Conservation (phyloP, 1,140 invertebrate genomes). For the Drosophila lacertosa region DNA sequence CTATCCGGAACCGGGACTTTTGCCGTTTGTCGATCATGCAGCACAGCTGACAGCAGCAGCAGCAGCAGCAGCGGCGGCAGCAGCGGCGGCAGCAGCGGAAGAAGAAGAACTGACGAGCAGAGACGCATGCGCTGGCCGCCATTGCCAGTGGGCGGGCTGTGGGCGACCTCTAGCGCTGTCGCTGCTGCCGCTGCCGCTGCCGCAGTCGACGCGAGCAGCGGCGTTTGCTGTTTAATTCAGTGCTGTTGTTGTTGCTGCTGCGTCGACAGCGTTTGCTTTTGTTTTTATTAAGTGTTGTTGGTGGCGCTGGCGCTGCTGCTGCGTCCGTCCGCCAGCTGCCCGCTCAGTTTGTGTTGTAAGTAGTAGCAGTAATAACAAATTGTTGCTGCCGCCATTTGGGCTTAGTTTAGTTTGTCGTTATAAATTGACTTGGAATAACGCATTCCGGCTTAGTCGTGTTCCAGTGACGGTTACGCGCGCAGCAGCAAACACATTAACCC, state of each 20-base stretch:
- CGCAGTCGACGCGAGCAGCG: constrained; percentile 7
- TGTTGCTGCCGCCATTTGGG: constrained; percentile 38
- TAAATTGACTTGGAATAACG: constrained; percentile 81
- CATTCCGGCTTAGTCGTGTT: constrained; percentile 82
- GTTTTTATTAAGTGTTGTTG: constrained; percentile 15
- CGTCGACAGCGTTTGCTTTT: constrained; percentile 11
- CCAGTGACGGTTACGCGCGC: constrained; percentile 82
- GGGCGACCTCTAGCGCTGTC: background rate
- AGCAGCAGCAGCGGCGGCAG: constrained; percentile 6
- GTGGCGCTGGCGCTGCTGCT: constrained; percentile 11
- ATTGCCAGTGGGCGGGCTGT: background rate
- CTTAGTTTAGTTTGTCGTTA: constrained; percentile 72
- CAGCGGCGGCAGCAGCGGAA: background rate
- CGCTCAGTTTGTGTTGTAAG: constrained; percentile 67
- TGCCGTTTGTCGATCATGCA: constrained; percentile 42
- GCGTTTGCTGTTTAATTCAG: too few relatives aligned
- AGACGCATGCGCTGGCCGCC: background rate
- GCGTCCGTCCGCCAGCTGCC: background rate
- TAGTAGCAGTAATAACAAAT: constrained; percentile 62
- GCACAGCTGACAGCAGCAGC: constrained; percentile 14
- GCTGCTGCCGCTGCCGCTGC: constrained; percentile 9
- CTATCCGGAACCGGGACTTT: constrained; percentile 32
- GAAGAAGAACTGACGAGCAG: constrained; percentile 1
- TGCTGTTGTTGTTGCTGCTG: constrained; percentile 16
- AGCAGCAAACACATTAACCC: constrained; percentile 42